Base-by-base conservation (phyloP, 2,888 invertebrate species). In the Euplagia quadripunctaria region DNA sequence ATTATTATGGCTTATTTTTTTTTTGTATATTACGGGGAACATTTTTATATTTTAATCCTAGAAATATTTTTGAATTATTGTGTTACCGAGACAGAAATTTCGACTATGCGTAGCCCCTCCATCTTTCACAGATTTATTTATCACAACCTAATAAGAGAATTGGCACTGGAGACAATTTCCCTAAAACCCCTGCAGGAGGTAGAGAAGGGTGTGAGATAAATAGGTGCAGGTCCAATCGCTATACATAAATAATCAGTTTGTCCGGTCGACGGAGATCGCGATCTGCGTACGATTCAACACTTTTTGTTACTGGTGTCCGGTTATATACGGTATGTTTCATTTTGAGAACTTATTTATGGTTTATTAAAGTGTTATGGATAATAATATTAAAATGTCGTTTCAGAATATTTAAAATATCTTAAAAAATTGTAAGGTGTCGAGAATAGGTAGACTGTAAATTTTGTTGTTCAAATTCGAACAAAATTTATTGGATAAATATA, bases 231-330 rank as follows among this genome's bases (percentile, higher is more conserved):
- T 83, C 79, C 83, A 82, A 81, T 85, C 84, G 77, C 82, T 78
- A 87, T 93, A 82, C 91, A 93, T 93, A 93, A 93, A 90, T 93
- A 90, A 94, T 90, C 88, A 82, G 86, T 78, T 82, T 87, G 91
- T 89, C 90, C 86, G 85, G 82, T 86, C 79, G 83, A 84, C 85
- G 83, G 89, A 90, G 89, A 91, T 91, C 90, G 89, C 80, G 87
- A 83, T 80, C 89, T 87, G 87, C 73, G 79, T 88, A 89, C 71
- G 91, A 91, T 90, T 93, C 90, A 92, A 89, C 90, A 90, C 91
- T 91, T 92, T 92, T 90, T 89, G 88, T 88, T 83, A 73, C 73
- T 79, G 77, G 74, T 88, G 86, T 83, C 84, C 83, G 74, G 79
- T 41, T 43, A 1, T 65, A 55, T 85, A 87, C 74, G 87, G 88